Base-by-base conservation (phyloP, 2,113 vertebrate species). In the Piaya cayana region DNA sequence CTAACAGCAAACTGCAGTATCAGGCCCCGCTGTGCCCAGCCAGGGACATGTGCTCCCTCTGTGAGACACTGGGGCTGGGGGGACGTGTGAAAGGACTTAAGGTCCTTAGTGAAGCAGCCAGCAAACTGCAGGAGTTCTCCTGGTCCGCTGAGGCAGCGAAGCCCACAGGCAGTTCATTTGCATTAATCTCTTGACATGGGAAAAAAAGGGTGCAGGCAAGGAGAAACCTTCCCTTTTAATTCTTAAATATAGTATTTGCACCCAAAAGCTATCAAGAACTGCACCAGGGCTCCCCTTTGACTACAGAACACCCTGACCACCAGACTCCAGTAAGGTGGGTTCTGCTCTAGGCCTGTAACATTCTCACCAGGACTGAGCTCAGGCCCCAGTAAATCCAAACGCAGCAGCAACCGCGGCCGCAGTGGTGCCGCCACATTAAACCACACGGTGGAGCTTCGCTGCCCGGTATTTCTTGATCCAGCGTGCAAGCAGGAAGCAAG, bases 371-470 rank as follows among this genome's bases (percentile, higher is more conserved):
- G 30, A 43, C 39, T 39, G 49, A 91, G 53, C 30, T 26, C 5
- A 6, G 15, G 20, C 15, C 5, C 22, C 52, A 37, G n/a, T 26
- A 39, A 68, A 68, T 5, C 63, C 8, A 50, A 42, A 22, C 0
- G 23, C n/a, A 65, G 56, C 22, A 1, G 1, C 13, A 32, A 14
- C 56, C 60, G 52, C 52, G 82, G 65, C 49, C 32, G 43, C 45
- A 30, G 29, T 25, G 55, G 16, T 26, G 29, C 0, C 71, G 11
- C 20, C 6, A 0, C 5, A 5, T 75, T 84, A 29, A 20, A 43
- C 88, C 90, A 91, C 92, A 63, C 0, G 58, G 88, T 80, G 65
- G 74, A 79, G 90, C 55, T 63, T 42, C 47, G 27, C 10, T 87
- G 52, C 47, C 15, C 37, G 91, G 1, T 37, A 68, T 52, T 75